Evolutionary conservation across 2,113 vertebrate genomes (phyloP).

Genomic region (Pomatorhinus ruficollis): DNA sequence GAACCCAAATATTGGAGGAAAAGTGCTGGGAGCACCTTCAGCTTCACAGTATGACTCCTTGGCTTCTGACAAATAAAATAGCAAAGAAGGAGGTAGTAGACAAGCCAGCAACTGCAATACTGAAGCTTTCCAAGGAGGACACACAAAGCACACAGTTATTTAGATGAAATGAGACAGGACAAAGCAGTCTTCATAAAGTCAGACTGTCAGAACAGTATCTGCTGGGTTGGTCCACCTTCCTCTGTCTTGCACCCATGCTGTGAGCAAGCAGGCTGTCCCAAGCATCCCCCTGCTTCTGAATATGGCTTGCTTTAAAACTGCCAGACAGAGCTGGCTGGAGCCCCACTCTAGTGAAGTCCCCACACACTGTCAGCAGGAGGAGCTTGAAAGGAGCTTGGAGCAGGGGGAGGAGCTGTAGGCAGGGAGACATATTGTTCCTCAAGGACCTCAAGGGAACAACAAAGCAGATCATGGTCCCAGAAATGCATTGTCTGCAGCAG

Average conservation of each 20-base stretch:
- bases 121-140: not conserved
- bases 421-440: not conserved
- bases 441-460: not conserved
- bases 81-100: not conserved
- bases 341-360: not conserved
- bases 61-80: not conserved
- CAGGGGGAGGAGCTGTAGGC: not conserved
- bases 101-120: not conserved
- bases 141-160: not conserved
- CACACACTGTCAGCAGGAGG: not conserved
- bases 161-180: not conserved
- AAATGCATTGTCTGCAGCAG: not conserved
- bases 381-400: not conserved
- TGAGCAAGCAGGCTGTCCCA: not conserved
- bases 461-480: not conserved
- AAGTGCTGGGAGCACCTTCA: not conserved
- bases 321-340: not conserved
- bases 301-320: not conserved
- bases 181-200: not conserved
- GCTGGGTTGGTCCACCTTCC: fast-evolving
- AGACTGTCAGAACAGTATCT: not conserved
- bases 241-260: fast-evolving
- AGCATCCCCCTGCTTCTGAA: not conserved
- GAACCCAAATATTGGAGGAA: not conserved
- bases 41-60: not conserved